Percentiles rank a stretch among this genome's conserved stretches.
phyloP scores from a whole-genome alignment of 2,888 invertebrate species.

The Oeneis ivallda region DNA sequence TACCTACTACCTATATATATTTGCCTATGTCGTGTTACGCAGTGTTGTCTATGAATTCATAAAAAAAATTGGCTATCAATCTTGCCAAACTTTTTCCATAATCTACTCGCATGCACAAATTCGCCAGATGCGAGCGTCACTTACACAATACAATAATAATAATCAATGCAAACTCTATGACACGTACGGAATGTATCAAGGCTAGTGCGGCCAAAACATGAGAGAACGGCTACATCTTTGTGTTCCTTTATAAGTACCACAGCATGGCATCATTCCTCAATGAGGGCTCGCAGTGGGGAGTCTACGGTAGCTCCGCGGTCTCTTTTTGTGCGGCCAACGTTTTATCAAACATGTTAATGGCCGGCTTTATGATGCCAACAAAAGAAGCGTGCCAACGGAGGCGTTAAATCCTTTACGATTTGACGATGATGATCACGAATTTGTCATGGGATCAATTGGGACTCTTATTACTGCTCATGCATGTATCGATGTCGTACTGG shows the following conservation, averaged over 20 bases:
- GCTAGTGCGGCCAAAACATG: slow-evolving; percentile 35
- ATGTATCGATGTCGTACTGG: slow-evolving; percentile 28
- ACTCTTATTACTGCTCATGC: slow-evolving; percentile 41
- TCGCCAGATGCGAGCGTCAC: slow-evolving; percentile 30
- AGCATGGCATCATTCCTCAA: slow-evolving; percentile 70
- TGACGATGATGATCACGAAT: slow-evolving; percentile 74
- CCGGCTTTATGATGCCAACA: slow-evolving; percentile 77
- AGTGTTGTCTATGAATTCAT: neutral
- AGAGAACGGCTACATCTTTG: slow-evolving; percentile 41
- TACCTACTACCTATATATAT: neutral
- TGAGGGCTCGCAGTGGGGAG: slow-evolving; percentile 71
- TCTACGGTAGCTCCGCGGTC: slow-evolving; percentile 71
- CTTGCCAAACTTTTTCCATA: slow-evolving; percentile 8
- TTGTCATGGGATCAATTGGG: slow-evolving; percentile 69
- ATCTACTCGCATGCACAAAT: slow-evolving; percentile 9
- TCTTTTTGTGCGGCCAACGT: slow-evolving; percentile 77
- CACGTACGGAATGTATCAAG: slow-evolving; percentile 34
- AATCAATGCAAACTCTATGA: slow-evolving; percentile 31
- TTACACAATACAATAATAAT: slow-evolving; percentile 34
- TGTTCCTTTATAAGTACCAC: slow-evolving; percentile 60
- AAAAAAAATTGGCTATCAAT: neutral
- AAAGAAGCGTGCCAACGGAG: slow-evolving; percentile 80
- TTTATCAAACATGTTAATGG: slow-evolving; percentile 81
- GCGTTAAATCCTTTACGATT: slow-evolving; percentile 83
- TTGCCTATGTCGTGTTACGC: neutral